Conservation (phyloP, 64 coral and sea anemone species). For the Actinia equina region DNA sequence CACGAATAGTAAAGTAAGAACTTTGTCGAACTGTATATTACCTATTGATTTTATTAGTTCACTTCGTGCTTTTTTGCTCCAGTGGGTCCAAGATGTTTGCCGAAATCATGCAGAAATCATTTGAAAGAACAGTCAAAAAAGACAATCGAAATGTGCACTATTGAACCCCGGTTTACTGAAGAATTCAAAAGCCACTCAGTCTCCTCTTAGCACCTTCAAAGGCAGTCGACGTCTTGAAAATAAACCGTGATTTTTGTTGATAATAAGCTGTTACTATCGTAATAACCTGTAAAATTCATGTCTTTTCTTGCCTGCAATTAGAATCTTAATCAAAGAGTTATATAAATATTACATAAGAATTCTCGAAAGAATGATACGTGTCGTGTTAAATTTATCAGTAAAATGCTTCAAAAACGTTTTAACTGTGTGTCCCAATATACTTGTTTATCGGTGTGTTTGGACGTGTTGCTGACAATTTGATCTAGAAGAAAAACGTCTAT, state of each 20-base stretch:
- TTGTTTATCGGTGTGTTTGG: neutral
- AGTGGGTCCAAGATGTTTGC: neutral
- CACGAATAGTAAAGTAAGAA: slow-evolving; percentile 55
- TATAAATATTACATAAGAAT: neutral
- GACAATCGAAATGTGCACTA: too few relatives aligned
- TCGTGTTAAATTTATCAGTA: neutral
- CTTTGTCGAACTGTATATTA: neutral
- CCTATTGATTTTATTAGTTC: neutral
- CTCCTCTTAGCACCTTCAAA: too few relatives aligned
- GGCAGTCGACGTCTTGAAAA: neutral
- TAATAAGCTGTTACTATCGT: neutral
- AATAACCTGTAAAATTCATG: neutral
- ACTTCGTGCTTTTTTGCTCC: neutral
- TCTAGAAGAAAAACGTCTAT: neutral
- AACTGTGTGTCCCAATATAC: neutral
- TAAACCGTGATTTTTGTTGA: neutral
- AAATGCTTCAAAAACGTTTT: neutral
- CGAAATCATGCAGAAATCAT: neutral
- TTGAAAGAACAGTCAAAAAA: too few relatives aligned
- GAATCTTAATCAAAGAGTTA: neutral
- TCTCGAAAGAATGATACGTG: neutral
- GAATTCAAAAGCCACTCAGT: too few relatives aligned
- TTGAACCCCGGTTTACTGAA: too few relatives aligned
- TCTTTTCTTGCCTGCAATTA: neutral
- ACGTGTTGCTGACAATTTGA: neutral